Base-by-base conservation (phyloP, 2,888 invertebrate genomes). In the Phymatocera aterrima region DNA sequence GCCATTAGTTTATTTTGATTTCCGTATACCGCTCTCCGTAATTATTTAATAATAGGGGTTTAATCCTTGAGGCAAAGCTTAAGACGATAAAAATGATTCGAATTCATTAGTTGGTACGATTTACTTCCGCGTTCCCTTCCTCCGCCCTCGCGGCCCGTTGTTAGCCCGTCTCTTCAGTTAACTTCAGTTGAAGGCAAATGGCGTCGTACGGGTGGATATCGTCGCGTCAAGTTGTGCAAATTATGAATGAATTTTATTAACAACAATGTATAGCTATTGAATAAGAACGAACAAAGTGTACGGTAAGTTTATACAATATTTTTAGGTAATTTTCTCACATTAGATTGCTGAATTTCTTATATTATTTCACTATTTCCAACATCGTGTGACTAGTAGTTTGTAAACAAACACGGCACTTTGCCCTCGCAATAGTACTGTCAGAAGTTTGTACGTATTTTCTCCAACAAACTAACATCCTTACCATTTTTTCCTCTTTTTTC, bases 181-280 rank as follows among this genome's bases (percentile, higher is more conserved):
- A 12, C 75, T 57, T 54, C 83, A 85, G 90, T 90, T 88, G 87
- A 87, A 89, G 90, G 91, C 89, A 91, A 91, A 91, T 91, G 91
- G 91, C 91, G 91, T 91, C 91, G 86, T 87, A 85, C 86, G 88
- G 91, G 89, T 90, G 90, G 90, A 90, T 88, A 88, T 88, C 89
- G 88, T 89, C 88, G 88, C 89, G 87, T 89, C 88, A 86, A 87
- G 86, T 89, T 87, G 84, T 83, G 83, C 87, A 89, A 91, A 90
- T 91, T 87, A 91, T 91, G 91, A 91, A 89, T 91, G 91, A 91
- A 91, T 88, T 85, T 84, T 85, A 84, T 85, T 81, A 85, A 84
- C 81, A 81, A 83, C 83, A 40, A 85, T 86, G 85, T 77, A 86
- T 86, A 85, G 85, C 79, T 74, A 70, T 80, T 84, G 78, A 87